These are phyloP conservation scores for Myopa tessellatipennis DNA, from an alignment of 2,888 invertebrate species.

Conservation along the genomic window DNA sequence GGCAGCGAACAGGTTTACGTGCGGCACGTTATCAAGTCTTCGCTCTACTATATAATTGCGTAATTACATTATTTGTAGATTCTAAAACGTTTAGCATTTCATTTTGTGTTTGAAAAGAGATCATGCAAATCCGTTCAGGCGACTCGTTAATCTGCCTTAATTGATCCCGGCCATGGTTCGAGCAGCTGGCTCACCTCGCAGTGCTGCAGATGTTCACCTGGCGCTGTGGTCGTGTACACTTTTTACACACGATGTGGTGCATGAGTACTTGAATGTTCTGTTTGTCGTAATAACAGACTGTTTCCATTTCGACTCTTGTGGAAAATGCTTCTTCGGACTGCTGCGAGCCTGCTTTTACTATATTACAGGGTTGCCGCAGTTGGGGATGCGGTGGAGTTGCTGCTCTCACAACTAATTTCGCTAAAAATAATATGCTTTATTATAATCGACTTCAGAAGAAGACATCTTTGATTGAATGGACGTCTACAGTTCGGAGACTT, in stretches of 20 bases:
- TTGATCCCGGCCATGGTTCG: slow-evolving; percentile 11
- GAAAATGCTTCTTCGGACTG: too few species aligned
- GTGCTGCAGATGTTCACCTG: slow-evolving; percentile 2
- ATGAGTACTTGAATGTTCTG: slow-evolving; percentile 1
- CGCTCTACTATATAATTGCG: slow-evolving; percentile 6
- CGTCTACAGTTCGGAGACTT: too few species aligned
- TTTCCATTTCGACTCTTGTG: too few species aligned
- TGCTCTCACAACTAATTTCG: too few species aligned
- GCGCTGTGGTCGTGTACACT: background rate
- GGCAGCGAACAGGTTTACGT: background rate
- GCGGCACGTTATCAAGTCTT: slow-evolving; percentile 20
- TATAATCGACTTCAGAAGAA: too few species aligned
- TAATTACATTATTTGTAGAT: slow-evolving; percentile 28
- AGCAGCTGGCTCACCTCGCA: background rate
- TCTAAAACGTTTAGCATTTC: slow-evolving; percentile 28
- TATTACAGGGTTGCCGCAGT: too few species aligned
- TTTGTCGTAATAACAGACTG: background rate
- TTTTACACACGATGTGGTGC: background rate
- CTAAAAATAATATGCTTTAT: too few species aligned
- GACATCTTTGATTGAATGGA: too few species aligned
- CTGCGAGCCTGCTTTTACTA: too few species aligned
- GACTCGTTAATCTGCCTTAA: background rate
- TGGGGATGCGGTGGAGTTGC: too few species aligned
- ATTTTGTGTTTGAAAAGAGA: background rate
- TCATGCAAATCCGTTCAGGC: slow-evolving; percentile 23